Evolutionary conservation across 2,113 vertebrate genomes (phyloP).

Genomic region (Phoenicopterus ruber): DNA sequence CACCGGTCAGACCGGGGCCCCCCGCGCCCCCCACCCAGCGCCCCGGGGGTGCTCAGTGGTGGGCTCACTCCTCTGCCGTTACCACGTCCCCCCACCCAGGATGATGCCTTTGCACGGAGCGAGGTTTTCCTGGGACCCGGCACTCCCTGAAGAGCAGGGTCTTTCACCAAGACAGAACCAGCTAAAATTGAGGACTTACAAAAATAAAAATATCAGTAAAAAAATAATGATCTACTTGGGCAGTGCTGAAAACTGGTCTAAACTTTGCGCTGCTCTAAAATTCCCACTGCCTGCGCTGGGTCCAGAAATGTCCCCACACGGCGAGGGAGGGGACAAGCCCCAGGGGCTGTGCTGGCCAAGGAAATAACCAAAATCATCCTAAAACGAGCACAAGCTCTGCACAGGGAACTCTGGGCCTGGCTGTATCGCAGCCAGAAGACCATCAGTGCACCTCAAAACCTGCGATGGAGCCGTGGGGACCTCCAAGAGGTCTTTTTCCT

Average conservation of each 20-base stretch:
- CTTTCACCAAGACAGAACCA: background rate
- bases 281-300: background rate
- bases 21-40: rapidly evolving
- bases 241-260: background rate
- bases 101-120: background rate
- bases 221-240: background rate
- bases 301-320: background rate
- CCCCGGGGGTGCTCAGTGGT: background rate
- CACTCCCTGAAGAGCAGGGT: background rate
- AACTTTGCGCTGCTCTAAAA: background rate
- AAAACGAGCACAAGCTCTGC: background rate
- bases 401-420: background rate
- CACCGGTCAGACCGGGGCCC: background rate
- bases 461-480: rapidly evolving
- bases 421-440: background rate
- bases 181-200: background rate
- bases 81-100: background rate
- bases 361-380: background rate
- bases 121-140: background rate
- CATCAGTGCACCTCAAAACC: background rate
- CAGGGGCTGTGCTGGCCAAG: background rate
- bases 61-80: background rate
- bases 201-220: background rate
- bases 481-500: background rate
- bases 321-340: background rate